Evolutionary conservation across 2,888 invertebrate species (phyloP).

Genomic region (Mimumesa dahlbomi): DNA sequence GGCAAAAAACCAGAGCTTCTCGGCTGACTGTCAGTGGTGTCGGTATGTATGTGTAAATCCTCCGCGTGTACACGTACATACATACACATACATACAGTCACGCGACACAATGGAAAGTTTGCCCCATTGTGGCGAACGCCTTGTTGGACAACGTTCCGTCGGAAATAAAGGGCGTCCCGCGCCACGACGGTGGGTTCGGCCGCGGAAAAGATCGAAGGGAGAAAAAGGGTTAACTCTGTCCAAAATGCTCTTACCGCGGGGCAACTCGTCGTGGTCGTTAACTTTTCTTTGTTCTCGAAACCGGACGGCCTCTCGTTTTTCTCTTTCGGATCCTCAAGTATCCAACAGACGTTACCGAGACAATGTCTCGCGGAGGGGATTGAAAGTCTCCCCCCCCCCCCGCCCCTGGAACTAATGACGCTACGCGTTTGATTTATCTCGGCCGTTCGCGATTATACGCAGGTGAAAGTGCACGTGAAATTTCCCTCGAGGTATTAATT

Average conservation of each 20-base stretch:
- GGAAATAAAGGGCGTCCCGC: conserved; percentile 63
- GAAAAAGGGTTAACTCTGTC: conserved; percentile 62
- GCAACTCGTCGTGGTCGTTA: conserved; percentile 56
- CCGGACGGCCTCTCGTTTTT: conserved; percentile 33
- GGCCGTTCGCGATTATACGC: conserved; percentile 12
- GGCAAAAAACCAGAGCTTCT: conserved; percentile 38
- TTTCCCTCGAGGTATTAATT: too few relatives aligned
- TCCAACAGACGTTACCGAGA: conserved; percentile 49
- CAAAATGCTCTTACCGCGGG: conserved; percentile 55
- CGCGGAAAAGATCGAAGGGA: conserved; percentile 35
- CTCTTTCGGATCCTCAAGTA: conserved; percentile 10
- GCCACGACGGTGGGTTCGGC: conserved; percentile 36
- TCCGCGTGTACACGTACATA: neutral
- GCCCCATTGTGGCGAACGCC: conserved; percentile 70
- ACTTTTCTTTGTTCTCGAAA: conserved; percentile 60
- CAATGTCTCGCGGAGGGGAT: conserved; percentile 43
- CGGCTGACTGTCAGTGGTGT: conserved; percentile 25
- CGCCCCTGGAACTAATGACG: conserved; percentile 52
- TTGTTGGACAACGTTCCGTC: conserved; percentile 68
- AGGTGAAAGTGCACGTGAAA: neutral
- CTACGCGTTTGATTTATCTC: conserved; percentile 45
- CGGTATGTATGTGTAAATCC: too few relatives aligned
- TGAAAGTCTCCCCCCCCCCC: conserved; percentile 42
- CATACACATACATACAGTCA: conserved; percentile 6
- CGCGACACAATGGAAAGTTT: conserved; percentile 74